Base-by-base conservation (phyloP, 1,140 invertebrate species). In the Pseudoatta argentina region DNA sequence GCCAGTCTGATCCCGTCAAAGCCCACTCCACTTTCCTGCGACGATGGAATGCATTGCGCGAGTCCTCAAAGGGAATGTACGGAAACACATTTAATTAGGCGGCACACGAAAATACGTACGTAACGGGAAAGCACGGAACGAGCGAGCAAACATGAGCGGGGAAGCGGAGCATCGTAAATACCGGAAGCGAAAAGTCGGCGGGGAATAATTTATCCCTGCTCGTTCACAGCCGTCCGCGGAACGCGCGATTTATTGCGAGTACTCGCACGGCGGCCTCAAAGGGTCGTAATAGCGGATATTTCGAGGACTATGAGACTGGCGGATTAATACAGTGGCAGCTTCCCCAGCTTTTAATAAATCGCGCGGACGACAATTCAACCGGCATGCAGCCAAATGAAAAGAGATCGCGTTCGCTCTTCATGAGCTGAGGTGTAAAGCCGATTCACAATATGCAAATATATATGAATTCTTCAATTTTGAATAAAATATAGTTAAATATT, bases 241-340 rank as follows among this genome's bases (percentile, higher is more conserved):
- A 44, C 79, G 55, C 39, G 79, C 69, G 79, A 83, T 83, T 83
- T 75, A 83, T 83, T 83, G 69, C 79, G 69, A 83, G 69, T 57
- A 53, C 64, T 71, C 69, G 69, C 67, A n/a, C 55, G 55, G 55
- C 55, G 57, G 55, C 69, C 55, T 83, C 79, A 83, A 83, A 83
- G 79, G 69, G 57, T 57, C 57, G 59, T 75, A 83, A 83, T 83
- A 83, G 57, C 69, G 79, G 69, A 83, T 75, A 83, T 83, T 83
- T 83, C 69, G 55, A 83, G 69, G 69, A 83, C 79, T 83, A 73
- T 82, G 67, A 61, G 79, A 83, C 61, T 57, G 27, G 51, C 12
- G 86, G 82, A 90, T 89, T 90, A 87, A 87, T 85, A 81, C 55
- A 67, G 83, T 72, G 55, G 77, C 57, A 63, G 78, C 77, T 63